A percentile compares a stretch with the other conserved stretches of the same genome.
Conservation (phyloP, 2,113 vertebrate species). For the Aplodontia rufa region DNA sequence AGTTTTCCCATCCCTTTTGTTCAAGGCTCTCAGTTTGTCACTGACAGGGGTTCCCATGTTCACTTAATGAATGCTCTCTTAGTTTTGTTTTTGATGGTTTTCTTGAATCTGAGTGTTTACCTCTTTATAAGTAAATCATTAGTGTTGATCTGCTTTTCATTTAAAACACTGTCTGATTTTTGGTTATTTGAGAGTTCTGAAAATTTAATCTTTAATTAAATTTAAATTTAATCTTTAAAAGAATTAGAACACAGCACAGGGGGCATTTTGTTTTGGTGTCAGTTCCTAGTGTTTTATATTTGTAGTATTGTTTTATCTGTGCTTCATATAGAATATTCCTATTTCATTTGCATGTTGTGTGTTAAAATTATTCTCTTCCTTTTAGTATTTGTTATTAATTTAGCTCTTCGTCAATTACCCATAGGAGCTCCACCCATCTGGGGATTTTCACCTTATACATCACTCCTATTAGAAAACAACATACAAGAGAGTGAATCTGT, state of each 20-base stretch:
- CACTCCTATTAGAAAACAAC: constrained; percentile 69
- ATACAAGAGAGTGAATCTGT: constrained; percentile 70
- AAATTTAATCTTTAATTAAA: no score
- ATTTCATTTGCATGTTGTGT: background rate
- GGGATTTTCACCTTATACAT: constrained; percentile 69
- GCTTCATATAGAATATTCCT: background rate
- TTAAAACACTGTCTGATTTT: background rate
- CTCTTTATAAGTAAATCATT: background rate
- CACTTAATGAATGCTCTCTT: background rate
- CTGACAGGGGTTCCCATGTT: background rate
- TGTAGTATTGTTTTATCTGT: background rate
- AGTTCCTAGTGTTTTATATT: constrained; percentile 1
- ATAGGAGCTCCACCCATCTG: background rate
- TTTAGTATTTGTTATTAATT: constrained; percentile 67
- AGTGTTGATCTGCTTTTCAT: background rate
- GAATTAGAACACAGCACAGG: background rate
- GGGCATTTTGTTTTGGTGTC: background rate
- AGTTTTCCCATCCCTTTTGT: background rate
- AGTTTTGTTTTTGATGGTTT: constrained; percentile 14
- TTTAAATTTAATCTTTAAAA: background rate
- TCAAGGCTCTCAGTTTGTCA: background rate
- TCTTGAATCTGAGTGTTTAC: background rate
- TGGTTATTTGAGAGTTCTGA: background rate
- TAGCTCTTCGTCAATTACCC: constrained; percentile 41
- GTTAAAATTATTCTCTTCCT: constrained; percentile 41